Conservation (phyloP, 2,797 vertebrate genomes). For the Buceros bicornis region DNA sequence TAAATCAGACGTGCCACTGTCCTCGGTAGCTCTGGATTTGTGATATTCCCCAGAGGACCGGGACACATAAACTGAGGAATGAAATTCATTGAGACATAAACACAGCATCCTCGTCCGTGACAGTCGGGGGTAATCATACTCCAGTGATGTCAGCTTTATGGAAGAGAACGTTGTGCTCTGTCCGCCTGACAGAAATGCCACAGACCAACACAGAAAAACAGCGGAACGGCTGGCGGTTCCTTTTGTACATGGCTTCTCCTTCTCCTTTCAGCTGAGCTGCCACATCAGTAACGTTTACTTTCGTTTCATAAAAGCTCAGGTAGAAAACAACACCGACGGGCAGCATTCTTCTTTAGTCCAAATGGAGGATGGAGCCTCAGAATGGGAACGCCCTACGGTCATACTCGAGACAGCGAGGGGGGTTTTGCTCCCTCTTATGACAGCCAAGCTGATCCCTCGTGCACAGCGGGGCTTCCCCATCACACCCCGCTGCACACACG, state of each 20-base stretch:
- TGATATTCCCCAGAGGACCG: background rate
- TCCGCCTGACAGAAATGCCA: background rate
- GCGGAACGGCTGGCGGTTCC: background rate
- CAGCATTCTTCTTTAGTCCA: background rate
- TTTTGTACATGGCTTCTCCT: background rate
- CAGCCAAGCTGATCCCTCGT: fast-evolving
- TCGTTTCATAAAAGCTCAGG: background rate
- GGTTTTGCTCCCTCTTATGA: fast-evolving
- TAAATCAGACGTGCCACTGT: background rate
- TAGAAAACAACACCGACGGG: background rate
- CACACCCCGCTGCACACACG: fast-evolving
- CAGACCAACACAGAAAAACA: background rate
- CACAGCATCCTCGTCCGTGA: background rate
- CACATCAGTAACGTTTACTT: background rate
- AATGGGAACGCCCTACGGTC: background rate
- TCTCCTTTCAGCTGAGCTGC: background rate
- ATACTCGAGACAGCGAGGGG: background rate
- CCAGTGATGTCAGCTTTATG: background rate
- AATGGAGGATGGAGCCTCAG: background rate
- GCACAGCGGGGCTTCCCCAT: background rate
- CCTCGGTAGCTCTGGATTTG: background rate
- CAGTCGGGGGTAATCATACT: background rate
- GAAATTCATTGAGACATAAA: conserved; percentile 25
- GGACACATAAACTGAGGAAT: background rate
- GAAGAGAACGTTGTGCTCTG: background rate